phyloP scores from a whole-genome alignment of 1,140 invertebrate genomes.

The Ostrea edulis region DNA sequence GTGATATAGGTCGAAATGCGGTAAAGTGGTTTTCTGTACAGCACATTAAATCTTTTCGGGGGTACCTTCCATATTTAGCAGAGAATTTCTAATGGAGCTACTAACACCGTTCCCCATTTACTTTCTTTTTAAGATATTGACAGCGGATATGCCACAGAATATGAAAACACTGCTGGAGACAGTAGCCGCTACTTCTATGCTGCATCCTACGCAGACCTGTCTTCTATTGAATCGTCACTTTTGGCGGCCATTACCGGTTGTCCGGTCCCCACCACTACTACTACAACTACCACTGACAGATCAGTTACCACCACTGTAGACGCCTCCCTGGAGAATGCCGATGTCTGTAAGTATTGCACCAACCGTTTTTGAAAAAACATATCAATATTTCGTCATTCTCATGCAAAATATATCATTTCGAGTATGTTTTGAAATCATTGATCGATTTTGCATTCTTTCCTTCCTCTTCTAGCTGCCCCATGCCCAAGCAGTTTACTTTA shows the following conservation, averaged over 20 bases:
- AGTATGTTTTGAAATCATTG: no score
- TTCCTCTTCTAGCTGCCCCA: neutral
- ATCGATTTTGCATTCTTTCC: no score
- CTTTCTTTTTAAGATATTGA: neutral
- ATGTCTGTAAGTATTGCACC: neutral
- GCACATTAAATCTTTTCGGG: no score
- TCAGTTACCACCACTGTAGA: neutral
- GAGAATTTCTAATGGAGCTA: no score
- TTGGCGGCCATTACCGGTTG: neutral
- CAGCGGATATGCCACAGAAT: neutral
- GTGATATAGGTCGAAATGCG: no score
- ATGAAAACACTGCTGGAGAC: neutral
- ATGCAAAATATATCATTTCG: no score
- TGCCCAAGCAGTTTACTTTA: neutral
- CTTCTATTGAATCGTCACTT: neutral
- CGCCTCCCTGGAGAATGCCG: neutral
- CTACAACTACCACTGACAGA: neutral
- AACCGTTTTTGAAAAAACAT: neutral
- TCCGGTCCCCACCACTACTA: neutral
- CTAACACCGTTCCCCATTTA: no score
- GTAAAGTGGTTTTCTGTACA: no score
- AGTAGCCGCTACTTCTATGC: slow-evolving; percentile 2
- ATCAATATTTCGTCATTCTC: neutral
- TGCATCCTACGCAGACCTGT: neutral
- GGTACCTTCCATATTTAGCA: no score